These are phyloP conservation scores for Branchipolynoe longqiensis DNA, from an alignment of 2,888 invertebrate genomes.

Conservation along the genomic window DNA sequence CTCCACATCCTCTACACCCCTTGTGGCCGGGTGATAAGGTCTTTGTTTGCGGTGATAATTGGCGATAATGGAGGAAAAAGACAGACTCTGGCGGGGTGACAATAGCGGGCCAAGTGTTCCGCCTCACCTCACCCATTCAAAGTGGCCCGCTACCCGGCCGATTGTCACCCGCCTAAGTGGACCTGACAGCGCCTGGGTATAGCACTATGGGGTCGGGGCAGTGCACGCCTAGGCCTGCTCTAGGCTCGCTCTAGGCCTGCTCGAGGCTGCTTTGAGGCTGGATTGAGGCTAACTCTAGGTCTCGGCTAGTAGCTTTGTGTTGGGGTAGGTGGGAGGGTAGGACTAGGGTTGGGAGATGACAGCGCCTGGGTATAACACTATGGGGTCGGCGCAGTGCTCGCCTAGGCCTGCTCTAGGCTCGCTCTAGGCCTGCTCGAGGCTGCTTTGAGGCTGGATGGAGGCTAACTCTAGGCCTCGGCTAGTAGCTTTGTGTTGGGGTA, in stretches of 20 bases:
- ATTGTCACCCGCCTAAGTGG: conserved; percentile 34
- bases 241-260: background rate
- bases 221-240: background rate
- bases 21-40: conserved; percentile 32
- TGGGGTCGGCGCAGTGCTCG: background rate
- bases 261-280: too few species aligned
- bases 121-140: conserved; percentile 43
- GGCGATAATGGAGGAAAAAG: conserved; percentile 56
- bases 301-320: too few species aligned
- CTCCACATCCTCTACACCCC: background rate
- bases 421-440: background rate
- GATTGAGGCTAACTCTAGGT: too few species aligned
- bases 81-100: conserved; percentile 33
- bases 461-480: too few species aligned
- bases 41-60: conserved; percentile 56
- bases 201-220: conserved; percentile 27
- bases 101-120: conserved; percentile 50
- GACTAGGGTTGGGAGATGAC: too few species aligned
- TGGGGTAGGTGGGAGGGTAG: too few species aligned
- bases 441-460: too few species aligned
- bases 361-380: conserved; percentile 41
- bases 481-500: too few species aligned
- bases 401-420: background rate
- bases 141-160: conserved; percentile 3
- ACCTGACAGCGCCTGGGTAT: conserved; percentile 40